Base-by-base conservation (phyloP, 2,113 vertebrate genomes). In the Hyperopisus bebe region DNA sequence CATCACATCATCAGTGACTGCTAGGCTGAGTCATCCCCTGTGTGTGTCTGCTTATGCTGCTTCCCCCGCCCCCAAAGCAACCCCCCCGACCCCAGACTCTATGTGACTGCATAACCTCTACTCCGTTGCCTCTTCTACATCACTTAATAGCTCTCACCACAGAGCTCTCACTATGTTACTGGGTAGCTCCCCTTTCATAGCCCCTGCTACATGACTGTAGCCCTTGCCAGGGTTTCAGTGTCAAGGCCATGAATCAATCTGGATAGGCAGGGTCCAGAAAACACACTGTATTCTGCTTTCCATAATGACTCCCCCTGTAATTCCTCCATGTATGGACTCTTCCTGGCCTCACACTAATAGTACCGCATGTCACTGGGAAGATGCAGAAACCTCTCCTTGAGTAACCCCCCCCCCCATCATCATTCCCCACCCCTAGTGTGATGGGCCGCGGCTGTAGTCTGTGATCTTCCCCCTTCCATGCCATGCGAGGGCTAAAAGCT, bases 21-120 rank as follows among this genome's bases (percentile, higher is more conserved):
- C 80, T 89, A 90, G 90, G 90, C 87, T 87, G 86, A 91, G 55
- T 87, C 53, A 47, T 53, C 89, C 84, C 86, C 74, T 51, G 50
- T 51, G 31, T 92, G 66, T 51, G 77, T 39, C 88, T 48, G 77
- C 47, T 35, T 90, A 70, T 35, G 51, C 27, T 35, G 6, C 50
- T 83, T 24, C 35, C 50, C 66, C 11, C 15, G 35, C 39, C 83
- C 42, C 21, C 8, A 19, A n/a, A 74, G 55, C 86, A 27, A 74
- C 50, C 47, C n/a, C 39, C 9, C 31, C 3, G 1, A 15, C 80
- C 19, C 35, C 9, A 42, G 39, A 46, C 42, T 42, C 42, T 44
- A 42, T 39, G 17, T 35, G 6, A 44, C 80, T 50, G 11, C 62
- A 10, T 66, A 27, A 31, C 62, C 27, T n/a, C 62, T 11, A 70